A percentile compares a stretch with the other conserved stretches of the same genome.
Conservation (phyloP, 2,113 vertebrate genomes). For the Octodon degus region DNA sequence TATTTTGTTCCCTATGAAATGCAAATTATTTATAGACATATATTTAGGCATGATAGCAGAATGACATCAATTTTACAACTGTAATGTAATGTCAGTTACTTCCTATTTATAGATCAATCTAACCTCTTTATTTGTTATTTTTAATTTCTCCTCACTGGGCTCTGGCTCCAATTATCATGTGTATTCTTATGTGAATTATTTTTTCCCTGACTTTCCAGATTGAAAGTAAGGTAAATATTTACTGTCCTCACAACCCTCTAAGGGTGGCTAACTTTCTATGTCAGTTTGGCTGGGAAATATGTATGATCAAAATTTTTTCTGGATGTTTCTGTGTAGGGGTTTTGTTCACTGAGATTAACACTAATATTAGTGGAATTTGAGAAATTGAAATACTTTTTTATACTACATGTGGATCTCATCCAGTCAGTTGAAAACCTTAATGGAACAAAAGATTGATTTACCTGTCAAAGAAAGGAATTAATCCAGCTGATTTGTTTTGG, state of each 20-base stretch:
- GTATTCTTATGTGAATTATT: neutral
- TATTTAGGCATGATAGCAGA: neutral
- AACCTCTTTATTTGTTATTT: neutral
- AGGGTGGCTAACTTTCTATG: neutral
- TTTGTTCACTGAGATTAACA: neutral
- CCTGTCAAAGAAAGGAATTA: neutral
- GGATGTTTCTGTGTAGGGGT: neutral
- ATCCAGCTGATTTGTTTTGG: neutral
- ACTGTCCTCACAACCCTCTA: neutral
- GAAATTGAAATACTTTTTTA: neutral
- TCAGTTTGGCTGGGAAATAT: neutral
- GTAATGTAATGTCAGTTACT: neutral
- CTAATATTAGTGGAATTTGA: neutral
- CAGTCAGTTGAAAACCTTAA: neutral
- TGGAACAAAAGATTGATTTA: neutral
- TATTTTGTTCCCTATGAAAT: neutral
- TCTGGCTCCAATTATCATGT: fast-evolving
- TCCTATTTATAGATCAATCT: neutral
- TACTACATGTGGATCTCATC: neutral
- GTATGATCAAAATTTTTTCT: neutral
- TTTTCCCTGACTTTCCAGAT: fast-evolving
- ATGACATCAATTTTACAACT: neutral
- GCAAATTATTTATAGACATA: neutral
- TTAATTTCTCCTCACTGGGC: neutral
- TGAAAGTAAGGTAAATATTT: neutral